Conservation (phyloP, 2,797 vertebrate species). For the Leuciscus waleckii region DNA sequence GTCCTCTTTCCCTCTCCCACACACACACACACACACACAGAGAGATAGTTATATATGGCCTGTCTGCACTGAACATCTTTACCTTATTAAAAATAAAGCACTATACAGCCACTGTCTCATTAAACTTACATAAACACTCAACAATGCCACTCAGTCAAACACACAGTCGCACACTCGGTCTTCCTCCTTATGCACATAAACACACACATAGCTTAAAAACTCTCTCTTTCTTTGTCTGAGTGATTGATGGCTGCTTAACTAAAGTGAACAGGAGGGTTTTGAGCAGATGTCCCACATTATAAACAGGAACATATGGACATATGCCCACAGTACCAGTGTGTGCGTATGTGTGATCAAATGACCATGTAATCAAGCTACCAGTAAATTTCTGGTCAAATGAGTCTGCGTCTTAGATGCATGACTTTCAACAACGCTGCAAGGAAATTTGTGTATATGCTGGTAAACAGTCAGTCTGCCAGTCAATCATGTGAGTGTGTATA, state of each 20-base stretch:
- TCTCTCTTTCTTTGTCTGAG: conserved; percentile 35
- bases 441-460: not conserved
- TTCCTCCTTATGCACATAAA: conserved; percentile 15
- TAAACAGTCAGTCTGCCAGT: not conserved
- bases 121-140: conserved; percentile 57
- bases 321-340: conserved; percentile 38
- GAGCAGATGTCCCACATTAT: conserved; percentile 78
- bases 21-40: conserved; percentile 19
- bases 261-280: conserved; percentile 74
- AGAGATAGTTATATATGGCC: conserved; percentile 43
- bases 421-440: not conserved
- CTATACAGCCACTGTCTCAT: conserved; percentile 51
- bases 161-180: not conserved
- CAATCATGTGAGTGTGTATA: conserved; percentile 9
- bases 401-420: not conserved
- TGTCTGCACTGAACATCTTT: conserved; percentile 50
- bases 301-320: conserved; percentile 64
- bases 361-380: conserved; percentile 30
- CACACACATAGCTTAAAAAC: conserved; percentile 39
- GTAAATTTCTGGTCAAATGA: conserved; percentile 21
- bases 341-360: conserved; percentile 29
- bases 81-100: conserved; percentile 56
- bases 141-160: conserved; percentile 51
- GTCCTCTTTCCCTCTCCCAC: conserved; percentile 8
- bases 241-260: conserved; percentile 82